Base-by-base conservation (phyloP, 2,888 invertebrate genomes). In the Thecophora atra region DNA sequence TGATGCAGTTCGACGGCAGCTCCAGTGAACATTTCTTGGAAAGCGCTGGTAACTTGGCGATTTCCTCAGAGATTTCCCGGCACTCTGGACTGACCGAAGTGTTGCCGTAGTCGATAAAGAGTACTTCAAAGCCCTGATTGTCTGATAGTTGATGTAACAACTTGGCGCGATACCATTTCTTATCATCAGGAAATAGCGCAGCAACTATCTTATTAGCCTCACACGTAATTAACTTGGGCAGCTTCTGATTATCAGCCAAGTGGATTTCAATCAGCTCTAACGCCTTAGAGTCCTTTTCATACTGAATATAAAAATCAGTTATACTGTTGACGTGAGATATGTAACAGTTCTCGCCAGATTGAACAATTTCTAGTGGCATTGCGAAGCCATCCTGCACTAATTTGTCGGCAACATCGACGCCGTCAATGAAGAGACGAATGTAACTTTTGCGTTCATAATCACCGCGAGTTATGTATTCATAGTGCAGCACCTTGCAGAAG, bases 241-340 rank as follows among this genome's bases (percentile, higher is more conserved):
- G 89, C 76, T 87, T 87, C 44, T 89, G 88, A 0, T 89, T 89
- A 21, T 89, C 88, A 0, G 87, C 84, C 84, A 92, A 87, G 72
- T 89, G 89, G 0, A 88, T 84, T 73, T 89, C 89, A 82, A 92
- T 89, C 13, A 89, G 81, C 74, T 91, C 90, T 47, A 92, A 79
- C 8, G 90, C 90, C 60, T 85, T 85, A 2, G 87, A 86, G 66
- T 89, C 89, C n/a, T 90, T 89, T 78, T 93, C 93, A 74, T 93
- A 87, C 80, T 94, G 94, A 24, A 94, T 89, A 90, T 93, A 94
- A 82, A 95, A 95, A 79, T 94, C 93, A 0, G 89, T 89, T 0
- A 93, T 91, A 0, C 91, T 91, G 81, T 93, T 92, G 0, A 91
- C 88, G 79, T 94, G 93, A 75, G 93, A 92, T 0, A 94, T 90